Evolutionary conservation across 2,113 vertebrate genomes (phyloP).

Genomic region (Gambusia affinis): DNA sequence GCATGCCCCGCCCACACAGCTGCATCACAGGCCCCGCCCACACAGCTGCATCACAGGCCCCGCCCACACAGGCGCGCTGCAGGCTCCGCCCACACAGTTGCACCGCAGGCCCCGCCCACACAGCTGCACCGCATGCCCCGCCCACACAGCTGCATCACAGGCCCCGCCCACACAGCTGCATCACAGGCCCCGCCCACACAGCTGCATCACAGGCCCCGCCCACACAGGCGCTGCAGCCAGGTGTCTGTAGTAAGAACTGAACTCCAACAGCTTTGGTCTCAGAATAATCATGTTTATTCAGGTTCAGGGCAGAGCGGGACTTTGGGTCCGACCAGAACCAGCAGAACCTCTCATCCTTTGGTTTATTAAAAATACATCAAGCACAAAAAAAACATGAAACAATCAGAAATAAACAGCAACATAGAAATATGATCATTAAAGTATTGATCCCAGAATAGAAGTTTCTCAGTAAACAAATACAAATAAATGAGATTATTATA

Average conservation of each 20-base stretch:
- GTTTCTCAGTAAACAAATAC: too few species aligned
- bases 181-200: too few species aligned
- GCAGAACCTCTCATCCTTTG: neutral
- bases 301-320: constrained; percentile 34
- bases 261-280: constrained; percentile 22
- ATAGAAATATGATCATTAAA: constrained; percentile 3
- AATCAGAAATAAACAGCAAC: constrained; percentile 20
- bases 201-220: too few species aligned
- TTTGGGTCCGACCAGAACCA: too few species aligned
- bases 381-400: constrained; percentile 32
- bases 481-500: constrained; percentile 7
- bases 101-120: too few species aligned
- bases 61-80: constrained; percentile 54
- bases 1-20: too few species aligned
- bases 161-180: too few species aligned
- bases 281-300: constrained; percentile 60
- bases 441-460: too few species aligned
- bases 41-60: constrained; percentile 1
- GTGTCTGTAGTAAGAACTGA: constrained; percentile 56
- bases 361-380: constrained; percentile 21
- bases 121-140: constrained; percentile 15
- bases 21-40: too few species aligned
- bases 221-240: constrained; percentile 43
- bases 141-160: constrained; percentile 54
- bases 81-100: too few species aligned